These are phyloP conservation scores for Drosophila fungiperda DNA, from an alignment of 2,888 invertebrate species.

Conservation along the genomic window DNA sequence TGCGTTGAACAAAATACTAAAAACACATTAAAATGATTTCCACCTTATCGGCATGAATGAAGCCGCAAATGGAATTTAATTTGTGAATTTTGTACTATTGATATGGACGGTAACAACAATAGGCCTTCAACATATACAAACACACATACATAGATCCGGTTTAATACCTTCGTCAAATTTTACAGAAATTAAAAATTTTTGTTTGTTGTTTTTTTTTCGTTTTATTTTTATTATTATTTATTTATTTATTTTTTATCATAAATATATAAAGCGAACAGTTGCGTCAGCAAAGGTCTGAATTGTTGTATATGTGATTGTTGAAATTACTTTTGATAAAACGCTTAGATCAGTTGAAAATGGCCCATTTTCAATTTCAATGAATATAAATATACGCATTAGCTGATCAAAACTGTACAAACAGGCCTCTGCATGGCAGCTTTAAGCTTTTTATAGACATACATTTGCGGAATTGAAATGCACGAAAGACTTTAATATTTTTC, in stretches of 20 bases:
- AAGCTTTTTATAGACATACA: slow-evolving; percentile 4
- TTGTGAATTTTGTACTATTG: slow-evolving; percentile 68
- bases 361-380: not conserved
- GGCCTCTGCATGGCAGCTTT: not conserved
- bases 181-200: slow-evolving; percentile 46
- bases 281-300: slow-evolving; percentile 56
- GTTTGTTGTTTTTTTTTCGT: slow-evolving; percentile 14
- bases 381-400: not conserved
- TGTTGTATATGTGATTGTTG: slow-evolving; percentile 2
- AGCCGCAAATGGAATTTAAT: slow-evolving; percentile 76
- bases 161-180: slow-evolving; percentile 49
- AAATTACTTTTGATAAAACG: not conserved
- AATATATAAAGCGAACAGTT: slow-evolving; percentile 59
- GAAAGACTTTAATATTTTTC: not conserved
- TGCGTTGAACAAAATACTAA: slow-evolving; percentile 48
- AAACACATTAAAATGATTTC: slow-evolving; percentile 67
- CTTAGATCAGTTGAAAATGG: not conserved
- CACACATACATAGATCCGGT: slow-evolving; percentile 4
- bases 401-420: not conserved
- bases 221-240: slow-evolving; percentile 53
- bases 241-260: slow-evolving; percentile 61
- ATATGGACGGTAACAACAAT: slow-evolving; percentile 49
- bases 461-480: not conserved
- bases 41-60: slow-evolving; percentile 74
- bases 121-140: slow-evolving; percentile 14